Base-by-base conservation (phyloP, 1,140 invertebrate genomes). In the Megathymus violae region DNA sequence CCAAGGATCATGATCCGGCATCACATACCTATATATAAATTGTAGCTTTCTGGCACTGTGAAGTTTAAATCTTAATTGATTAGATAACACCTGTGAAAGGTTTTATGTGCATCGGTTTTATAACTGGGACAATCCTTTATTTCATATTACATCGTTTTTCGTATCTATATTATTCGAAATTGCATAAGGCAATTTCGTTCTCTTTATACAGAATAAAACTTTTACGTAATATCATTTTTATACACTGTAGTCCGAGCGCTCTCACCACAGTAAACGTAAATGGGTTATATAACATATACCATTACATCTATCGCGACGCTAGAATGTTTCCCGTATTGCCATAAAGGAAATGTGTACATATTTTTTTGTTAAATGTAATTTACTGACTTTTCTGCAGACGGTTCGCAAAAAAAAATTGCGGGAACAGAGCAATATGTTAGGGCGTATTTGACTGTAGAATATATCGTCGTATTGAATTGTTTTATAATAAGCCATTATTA, bases 281-380 rank as follows among this genome's bases (percentile, higher is more conserved):
- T 4, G 11, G 34, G 34, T 36, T n/a, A 36, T 2, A 31, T 31
- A 4, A 31, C 7, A 9, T 31, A 6, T 31, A 31, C 3, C 9
- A 10, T 9, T 31, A 31, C 7, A 31, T 7, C 7, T 31, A 31
- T 31, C 27, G 27, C 3, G 15, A 16, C 19, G n/a, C 1, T 19
- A 44, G 19, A 44, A 44, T 25, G 17, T 46, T 25, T 46, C 11
- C 43, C 5, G 19, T 13, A 7, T 46, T 46, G n/a, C n/a, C 43
- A 36, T 6, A 13, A 25, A 13, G 3, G 16, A 15, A 17, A 19
- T 31, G 41, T 44, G n/a, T 17, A 3, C 16, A 47, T 47, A 47
- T 22, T 22, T 22, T 22, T 22, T 22, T 50, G 47, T 34, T 50
- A 34, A 50, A 50, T 50, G 47, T 50, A 34, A 50, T 50, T 50